Evolutionary conservation across 2,888 invertebrate genomes (phyloP), one percentile per base, ranked within the genome.

Genomic region (Drosophila stalkeri): DNA sequence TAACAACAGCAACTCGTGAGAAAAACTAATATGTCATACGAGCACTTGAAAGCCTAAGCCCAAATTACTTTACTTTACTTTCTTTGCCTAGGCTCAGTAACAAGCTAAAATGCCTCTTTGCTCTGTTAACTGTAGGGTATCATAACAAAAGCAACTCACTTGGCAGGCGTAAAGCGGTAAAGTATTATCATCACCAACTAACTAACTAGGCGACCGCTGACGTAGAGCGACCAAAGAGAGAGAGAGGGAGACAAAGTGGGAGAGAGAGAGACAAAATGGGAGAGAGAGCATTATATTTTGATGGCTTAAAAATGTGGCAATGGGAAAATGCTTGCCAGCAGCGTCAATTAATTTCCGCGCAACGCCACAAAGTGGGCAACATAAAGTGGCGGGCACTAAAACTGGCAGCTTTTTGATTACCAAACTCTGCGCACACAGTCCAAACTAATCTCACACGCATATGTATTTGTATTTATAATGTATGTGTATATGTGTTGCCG

Each of bases 371-470:
- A 62, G 47, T 56, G 41, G 63, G 69, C 63, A 68, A 51, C 79
- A 72, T 76, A 73, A 88, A 80, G 72, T 70, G 82, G 64, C 77
- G 67, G 41, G 33, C 59, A 75, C 65, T 74, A 73, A 81, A 73
- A 68, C 62, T 60, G 62, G 35, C 77, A 51, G 41, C 51, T 56
- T 64, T 62, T 60, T 80, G 75, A 75, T 79, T 66, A 57, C 72
- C 33, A 65, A 65, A 7, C 39, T 46, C 31, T 39, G 18, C 39
- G 44, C 39, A 41, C 47, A 23, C 33, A 56, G 59, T 59, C 63
- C 44, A 60, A 70, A 70, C 79, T 61, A 81, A 77, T 74, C 76
- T 69, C 66, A 16, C 65, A 57, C 47, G 27, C 11, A 64, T 60
- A 60, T 63, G 43, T 62, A 55, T 79, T 77, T 79, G 51, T 43